Evolutionary conservation across 2,797 vertebrate species (phyloP).

Genomic region (Knipowitschia caucasica): DNA sequence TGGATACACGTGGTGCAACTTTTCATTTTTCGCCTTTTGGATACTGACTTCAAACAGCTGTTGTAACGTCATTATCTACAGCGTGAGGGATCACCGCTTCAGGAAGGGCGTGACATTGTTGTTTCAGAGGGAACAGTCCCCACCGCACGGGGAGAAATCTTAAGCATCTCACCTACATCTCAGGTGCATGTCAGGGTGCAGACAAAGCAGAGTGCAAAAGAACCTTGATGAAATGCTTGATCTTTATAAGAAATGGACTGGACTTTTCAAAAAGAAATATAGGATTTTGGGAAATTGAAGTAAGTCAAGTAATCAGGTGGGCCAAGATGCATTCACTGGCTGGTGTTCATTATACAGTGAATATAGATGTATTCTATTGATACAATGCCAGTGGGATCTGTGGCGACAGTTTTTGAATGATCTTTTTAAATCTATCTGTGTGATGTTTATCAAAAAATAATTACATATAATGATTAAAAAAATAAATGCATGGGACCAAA

Average conservation of each 20-base stretch:
- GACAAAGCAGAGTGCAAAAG: too few relatives aligned
- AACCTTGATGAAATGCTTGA: too few relatives aligned
- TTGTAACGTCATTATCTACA: slow-evolving; percentile 85
- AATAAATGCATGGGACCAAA: slow-evolving; percentile 14
- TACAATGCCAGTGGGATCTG: background rate
- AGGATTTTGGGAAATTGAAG: too few relatives aligned
- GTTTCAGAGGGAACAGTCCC: slow-evolving; percentile 69
- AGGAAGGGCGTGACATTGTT: slow-evolving; percentile 78
- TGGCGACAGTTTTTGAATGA: slow-evolving; percentile 3
- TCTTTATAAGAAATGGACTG: too few relatives aligned
- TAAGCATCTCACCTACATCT: slow-evolving; percentile 26
- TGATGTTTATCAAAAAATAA: too few relatives aligned
- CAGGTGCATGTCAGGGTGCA: slow-evolving; percentile 6
- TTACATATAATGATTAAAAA: too few relatives aligned
- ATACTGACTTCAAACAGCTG: slow-evolving; percentile 83
- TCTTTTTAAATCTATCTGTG: background rate
- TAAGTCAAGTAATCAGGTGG: too few relatives aligned
- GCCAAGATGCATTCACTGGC: too few relatives aligned
- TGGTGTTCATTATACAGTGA: too few relatives aligned
- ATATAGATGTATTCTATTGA: slow-evolving; percentile 4
- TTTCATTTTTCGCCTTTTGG: slow-evolving; percentile 86
- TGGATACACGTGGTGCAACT: slow-evolving; percentile 83
- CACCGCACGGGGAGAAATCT: slow-evolving; percentile 61
- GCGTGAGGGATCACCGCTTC: slow-evolving; percentile 79
- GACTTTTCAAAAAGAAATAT: too few relatives aligned